phyloP scores from a whole-genome alignment of 2,113 vertebrate genomes.

The Casuarius casuarius region DNA sequence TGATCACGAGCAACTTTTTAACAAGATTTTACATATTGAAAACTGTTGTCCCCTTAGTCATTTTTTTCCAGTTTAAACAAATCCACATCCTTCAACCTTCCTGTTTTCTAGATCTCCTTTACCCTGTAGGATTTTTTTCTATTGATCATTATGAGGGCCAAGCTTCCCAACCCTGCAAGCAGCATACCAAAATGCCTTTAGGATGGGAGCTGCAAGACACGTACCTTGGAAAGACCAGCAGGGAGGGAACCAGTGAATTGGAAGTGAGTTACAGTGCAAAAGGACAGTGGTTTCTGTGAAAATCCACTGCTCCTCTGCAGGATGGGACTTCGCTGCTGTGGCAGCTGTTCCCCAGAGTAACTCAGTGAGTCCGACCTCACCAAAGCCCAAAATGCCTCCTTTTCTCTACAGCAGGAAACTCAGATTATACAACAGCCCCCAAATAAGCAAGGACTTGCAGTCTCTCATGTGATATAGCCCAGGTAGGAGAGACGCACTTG shows the following conservation, averaged over 20 bases:
- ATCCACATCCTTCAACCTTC: not conserved
- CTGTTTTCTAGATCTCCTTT: constrained; percentile 31
- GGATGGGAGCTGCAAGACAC: not conserved
- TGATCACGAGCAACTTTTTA: not conserved
- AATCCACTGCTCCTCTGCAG: not conserved
- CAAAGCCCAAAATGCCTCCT: not conserved
- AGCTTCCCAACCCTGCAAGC: not conserved
- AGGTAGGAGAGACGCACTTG: not conserved
- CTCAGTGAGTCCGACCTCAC: not conserved
- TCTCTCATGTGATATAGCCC: not conserved
- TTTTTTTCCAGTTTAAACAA: not conserved
- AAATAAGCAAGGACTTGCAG: not conserved
- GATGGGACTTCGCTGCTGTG: not conserved
- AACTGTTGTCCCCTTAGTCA: not conserved
- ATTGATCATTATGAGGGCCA: not conserved
- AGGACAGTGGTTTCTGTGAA: not conserved
- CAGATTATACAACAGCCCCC: constrained; percentile 18
- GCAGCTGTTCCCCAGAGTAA: not conserved
- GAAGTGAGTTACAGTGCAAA: not conserved
- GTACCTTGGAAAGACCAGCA: constrained; percentile 20
- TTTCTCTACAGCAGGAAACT: not conserved
- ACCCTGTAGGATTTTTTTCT: not conserved
- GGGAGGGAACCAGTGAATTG: not conserved
- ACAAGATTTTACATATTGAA: not conserved
- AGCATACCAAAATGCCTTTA: not conserved